A percentile compares a stretch with the other conserved stretches of the same genome.
These are phyloP conservation scores for Steinernema carpocapsae DNA, from an alignment of 2,888 invertebrate genomes.

Conservation along the genomic window DNA sequence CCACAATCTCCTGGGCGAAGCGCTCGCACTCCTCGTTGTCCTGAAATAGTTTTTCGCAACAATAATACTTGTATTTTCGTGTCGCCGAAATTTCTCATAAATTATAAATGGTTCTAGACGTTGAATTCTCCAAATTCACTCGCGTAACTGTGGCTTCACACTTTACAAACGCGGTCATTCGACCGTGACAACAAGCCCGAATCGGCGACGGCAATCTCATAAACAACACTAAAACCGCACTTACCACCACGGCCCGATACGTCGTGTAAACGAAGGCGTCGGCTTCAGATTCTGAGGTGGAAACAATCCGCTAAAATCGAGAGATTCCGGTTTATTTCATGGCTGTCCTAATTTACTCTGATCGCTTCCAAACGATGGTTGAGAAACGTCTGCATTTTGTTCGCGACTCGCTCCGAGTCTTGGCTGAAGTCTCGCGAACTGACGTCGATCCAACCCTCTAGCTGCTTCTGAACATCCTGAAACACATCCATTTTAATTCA, in stretches of 20 bases:
- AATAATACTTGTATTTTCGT: not conserved
- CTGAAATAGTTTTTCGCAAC: not conserved
- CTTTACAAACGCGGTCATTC: constrained; percentile 5
- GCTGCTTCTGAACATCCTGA: constrained; percentile 26
- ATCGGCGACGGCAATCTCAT: not conserved
- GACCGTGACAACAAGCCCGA: no score
- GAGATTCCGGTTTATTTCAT: no score
- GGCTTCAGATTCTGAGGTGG: constrained; percentile 10
- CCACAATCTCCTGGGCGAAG: not conserved
- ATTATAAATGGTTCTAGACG: constrained; percentile 37
- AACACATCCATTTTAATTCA: not conserved
- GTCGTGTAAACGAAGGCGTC: constrained; percentile 1
- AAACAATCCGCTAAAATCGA: constrained; percentile 28
- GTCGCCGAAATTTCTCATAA: not conserved
- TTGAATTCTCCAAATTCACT: constrained; percentile 34
- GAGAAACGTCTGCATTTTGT: constrained; percentile 32
- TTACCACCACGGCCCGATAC: constrained; percentile 19
- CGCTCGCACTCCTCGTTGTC: constrained; percentile 8
- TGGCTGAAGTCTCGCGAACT: not conserved
- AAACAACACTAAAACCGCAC: not conserved
- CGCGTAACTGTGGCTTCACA: constrained; percentile 23
- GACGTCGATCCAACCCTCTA: constrained; percentile 24
- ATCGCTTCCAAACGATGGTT: constrained; percentile 36
- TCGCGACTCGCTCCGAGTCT: not conserved
- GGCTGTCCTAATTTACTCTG: not conserved